These are phyloP conservation scores for Jaculus jaculus DNA, from an alignment of 2,113 vertebrate species.

Conservation along the genomic window DNA sequence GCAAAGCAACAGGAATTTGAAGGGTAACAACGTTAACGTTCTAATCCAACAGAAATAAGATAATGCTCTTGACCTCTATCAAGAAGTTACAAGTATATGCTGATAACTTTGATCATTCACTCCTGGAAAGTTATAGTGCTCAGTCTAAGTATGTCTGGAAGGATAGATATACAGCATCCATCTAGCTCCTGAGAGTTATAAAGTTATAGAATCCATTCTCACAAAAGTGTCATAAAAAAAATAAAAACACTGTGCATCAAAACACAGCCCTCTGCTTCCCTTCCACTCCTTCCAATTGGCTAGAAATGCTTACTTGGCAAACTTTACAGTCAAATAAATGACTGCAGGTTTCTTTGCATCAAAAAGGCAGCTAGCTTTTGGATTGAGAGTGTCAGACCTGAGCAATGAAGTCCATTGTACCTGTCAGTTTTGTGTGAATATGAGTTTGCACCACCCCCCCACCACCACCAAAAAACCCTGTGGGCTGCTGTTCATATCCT, in stretches of 20 bases:
- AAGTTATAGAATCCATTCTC: background rate
- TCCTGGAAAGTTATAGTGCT: slow-evolving; percentile 28
- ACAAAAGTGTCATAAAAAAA: background rate
- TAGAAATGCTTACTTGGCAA: slow-evolving; percentile 14
- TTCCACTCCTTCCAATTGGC: background rate
- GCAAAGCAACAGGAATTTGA: background rate
- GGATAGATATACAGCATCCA: background rate
- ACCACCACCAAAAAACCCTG: too few relatives aligned
- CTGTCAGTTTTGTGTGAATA: slow-evolving; percentile 5
- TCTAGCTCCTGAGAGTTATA: background rate
- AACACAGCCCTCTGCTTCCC: background rate
- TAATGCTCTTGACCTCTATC: background rate
- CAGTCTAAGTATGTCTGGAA: background rate
- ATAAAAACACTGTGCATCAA: background rate
- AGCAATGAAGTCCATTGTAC: background rate
- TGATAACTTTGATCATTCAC: background rate
- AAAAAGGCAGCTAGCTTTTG: background rate
- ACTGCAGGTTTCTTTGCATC: slow-evolving; percentile 47
- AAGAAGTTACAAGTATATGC: slow-evolving; percentile 5
- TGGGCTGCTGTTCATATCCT: background rate
- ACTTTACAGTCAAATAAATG: slow-evolving; percentile 4
- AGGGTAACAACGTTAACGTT: background rate
- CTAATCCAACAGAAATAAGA: slow-evolving; percentile 34
- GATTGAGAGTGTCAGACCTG: background rate
- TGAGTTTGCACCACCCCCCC: too few relatives aligned